A percentile compares a stretch with the other conserved stretches of the same genome.
phyloP scores from a whole-genome alignment of 1,140 invertebrate genomes.

The Aphis gossypii region DNA sequence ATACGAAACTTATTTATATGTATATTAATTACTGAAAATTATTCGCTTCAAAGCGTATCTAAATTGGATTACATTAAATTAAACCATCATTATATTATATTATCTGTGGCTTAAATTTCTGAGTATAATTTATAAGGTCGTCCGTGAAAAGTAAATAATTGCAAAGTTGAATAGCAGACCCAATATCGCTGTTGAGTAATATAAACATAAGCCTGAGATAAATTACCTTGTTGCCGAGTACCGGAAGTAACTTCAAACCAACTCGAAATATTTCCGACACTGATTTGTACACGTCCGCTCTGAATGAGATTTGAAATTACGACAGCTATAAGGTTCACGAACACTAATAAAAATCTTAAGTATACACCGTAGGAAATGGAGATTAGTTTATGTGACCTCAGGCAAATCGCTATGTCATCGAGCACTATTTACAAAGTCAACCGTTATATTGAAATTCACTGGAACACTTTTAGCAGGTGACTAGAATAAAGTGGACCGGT shows the following conservation, averaged over 20 bases:
- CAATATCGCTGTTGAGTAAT: neutral
- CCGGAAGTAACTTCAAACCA: neutral
- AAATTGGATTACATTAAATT: neutral
- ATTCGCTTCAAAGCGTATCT: neutral
- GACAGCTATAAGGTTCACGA: neutral
- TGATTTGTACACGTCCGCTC: neutral
- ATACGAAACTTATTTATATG: neutral
- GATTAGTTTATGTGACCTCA: neutral
- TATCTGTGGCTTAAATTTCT: neutral
- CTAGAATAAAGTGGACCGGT: neutral
- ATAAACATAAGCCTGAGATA: neutral
- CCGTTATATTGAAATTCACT: neutral
- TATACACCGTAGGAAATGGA: neutral
- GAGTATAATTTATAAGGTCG: neutral
- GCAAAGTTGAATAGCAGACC: neutral
- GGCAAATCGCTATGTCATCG: neutral
- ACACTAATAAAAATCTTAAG: neutral
- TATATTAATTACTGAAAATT: neutral
- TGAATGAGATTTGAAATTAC: neutral
- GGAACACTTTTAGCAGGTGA: neutral
- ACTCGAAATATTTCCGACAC: neutral
- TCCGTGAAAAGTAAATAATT: constrained; percentile 8
- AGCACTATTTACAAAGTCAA: neutral
- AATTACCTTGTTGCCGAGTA: neutral
- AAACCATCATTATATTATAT: neutral